A percentile compares a stretch with the other conserved stretches of the same genome.
Conservation (phyloP, 2,888 invertebrate species). For the Masnerella sp. region DNA sequence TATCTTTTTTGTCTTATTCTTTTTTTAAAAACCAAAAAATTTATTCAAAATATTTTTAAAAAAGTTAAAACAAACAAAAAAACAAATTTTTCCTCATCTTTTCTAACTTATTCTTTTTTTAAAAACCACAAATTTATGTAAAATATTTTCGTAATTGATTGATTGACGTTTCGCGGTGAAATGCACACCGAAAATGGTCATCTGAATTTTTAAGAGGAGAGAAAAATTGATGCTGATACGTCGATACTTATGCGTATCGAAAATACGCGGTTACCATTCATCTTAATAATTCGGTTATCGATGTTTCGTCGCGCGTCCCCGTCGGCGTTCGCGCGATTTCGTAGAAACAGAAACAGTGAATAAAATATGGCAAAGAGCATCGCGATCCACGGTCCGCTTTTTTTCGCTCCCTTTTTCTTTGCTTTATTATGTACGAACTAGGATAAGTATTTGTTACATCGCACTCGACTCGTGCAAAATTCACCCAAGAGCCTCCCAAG, state of each 20-base stretch:
- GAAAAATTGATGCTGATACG: constrained; percentile 10
- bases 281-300: constrained; percentile 52
- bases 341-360: constrained; percentile 36
- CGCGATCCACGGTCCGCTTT: constrained; percentile 8
- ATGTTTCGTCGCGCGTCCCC: constrained; percentile 12
- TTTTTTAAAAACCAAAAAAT: too few relatives aligned
- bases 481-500: constrained; percentile 23
- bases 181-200: neutral
- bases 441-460: constrained; percentile 51
- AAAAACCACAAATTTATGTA: constrained; percentile 2
- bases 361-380: constrained; percentile 34
- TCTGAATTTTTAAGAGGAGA: constrained; percentile 21
- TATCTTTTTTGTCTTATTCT: too few relatives aligned
- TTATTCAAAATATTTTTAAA: too few relatives aligned
- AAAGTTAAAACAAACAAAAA: too few relatives aligned
- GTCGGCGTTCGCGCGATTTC: constrained; percentile 10
- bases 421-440: constrained; percentile 50
- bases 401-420: constrained; percentile 28
- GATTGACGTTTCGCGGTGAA: constrained; percentile 1
- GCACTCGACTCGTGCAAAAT: constrained; percentile 37
- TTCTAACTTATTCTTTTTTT: neutral
- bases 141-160: neutral
- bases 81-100: neutral
- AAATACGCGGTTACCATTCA: constrained; percentile 35
- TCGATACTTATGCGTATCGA: constrained; percentile 19